Evolutionary conservation across 2,888 invertebrate genomes (phyloP).

Genomic region (Exocentrus adspersus): DNA sequence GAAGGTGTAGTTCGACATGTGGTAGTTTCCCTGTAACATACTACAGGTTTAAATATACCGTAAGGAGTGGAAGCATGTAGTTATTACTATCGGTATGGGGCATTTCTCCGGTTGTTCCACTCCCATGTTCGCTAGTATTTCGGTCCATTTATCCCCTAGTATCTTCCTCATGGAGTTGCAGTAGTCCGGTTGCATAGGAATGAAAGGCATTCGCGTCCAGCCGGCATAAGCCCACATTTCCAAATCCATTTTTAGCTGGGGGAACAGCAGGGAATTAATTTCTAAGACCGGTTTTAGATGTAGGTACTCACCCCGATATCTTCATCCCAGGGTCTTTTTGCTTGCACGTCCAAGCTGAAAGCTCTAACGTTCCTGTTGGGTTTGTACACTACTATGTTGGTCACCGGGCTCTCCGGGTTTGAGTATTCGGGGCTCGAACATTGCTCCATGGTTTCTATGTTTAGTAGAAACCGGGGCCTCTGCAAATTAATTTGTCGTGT

Average conservation of each 20-base stretch:
- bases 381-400: constrained; percentile 23
- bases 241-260: not conserved
- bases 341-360: constrained; percentile 31
- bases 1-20: constrained; percentile 21
- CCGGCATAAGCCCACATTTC: constrained; percentile 22
- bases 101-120: constrained; percentile 37
- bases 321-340: constrained; percentile 34
- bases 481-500: too few species aligned
- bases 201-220: constrained; percentile 38
- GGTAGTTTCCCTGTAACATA: constrained; percentile 26
- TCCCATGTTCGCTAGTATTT: constrained; percentile 18
- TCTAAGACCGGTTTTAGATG: not conserved
- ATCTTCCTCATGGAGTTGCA: constrained; percentile 27
- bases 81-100: constrained; percentile 40
- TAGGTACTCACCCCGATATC: constrained; percentile 33
- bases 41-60: not conserved
- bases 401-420: constrained; percentile 16
- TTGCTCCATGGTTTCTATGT: not conserved
- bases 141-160: constrained; percentile 21
- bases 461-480: not conserved
- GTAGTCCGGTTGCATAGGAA: constrained; percentile 33
- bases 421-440: not conserved
- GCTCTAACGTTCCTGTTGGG: constrained; percentile 33
- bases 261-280: not conserved
- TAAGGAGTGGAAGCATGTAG: too few species aligned